These are phyloP conservation scores for Hyaena hyaena DNA, from an alignment of 2,113 vertebrate genomes.

Conservation along the genomic window DNA sequence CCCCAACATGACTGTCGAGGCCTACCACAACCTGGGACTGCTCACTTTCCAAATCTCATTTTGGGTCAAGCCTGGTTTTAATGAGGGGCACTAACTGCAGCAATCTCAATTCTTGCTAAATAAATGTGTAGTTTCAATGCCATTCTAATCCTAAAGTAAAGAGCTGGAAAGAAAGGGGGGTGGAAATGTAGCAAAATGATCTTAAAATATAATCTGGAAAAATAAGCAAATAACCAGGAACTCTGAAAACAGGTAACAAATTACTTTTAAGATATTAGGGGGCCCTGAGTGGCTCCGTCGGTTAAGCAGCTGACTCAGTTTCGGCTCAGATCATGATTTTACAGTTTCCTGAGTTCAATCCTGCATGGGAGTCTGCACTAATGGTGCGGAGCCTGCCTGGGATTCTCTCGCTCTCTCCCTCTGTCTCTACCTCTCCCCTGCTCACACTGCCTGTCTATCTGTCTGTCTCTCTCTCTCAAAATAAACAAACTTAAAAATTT, in stretches of 20 bases:
- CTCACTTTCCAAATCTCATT: not conserved
- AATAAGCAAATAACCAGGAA: not conserved
- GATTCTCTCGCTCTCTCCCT: no score
- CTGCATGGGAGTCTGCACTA: no score
- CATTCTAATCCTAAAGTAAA: not conserved
- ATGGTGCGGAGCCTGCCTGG: no score
- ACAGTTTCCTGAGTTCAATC: no score
- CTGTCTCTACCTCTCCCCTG: no score
- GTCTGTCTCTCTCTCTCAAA: no score
- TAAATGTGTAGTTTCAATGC: not conserved
- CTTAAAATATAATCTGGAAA: not conserved
- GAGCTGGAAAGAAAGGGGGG: no score
- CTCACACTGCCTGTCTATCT: no score
- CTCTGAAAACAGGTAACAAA: constrained; percentile 1
- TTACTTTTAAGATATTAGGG: not conserved
- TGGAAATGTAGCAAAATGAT: not conserved
- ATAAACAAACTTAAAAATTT: no score
- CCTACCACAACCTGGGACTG: not conserved
- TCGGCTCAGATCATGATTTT: no score
- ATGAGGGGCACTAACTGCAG: not conserved
- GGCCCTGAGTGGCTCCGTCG: no score
- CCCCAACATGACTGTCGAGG: not conserved
- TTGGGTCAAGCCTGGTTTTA: not conserved
- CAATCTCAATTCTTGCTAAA: not conserved
- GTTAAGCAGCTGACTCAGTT: no score